Base-by-base conservation (phyloP, 2,888 invertebrate species). In the Campoletis raptor region DNA sequence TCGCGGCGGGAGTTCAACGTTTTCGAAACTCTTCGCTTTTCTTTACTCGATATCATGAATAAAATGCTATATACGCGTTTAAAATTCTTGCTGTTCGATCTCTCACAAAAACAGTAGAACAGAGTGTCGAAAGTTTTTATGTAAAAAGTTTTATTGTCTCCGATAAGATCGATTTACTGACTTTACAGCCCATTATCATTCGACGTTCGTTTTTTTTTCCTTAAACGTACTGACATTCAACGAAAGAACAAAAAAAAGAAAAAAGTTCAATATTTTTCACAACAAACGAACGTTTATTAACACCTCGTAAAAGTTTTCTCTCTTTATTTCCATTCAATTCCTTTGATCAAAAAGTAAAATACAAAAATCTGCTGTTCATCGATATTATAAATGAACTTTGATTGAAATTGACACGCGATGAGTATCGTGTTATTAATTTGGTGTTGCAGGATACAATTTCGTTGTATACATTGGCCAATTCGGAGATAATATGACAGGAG, bases 91-190 rank as follows among this genome's bases (percentile, higher is more conserved):
- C 40, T 37, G n/a, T 42, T 79, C 70, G 52, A 81, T 85, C 12
- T 72, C 24, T 69, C n/a, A 45, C 40, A 67, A 52, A 45, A 61
- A 24, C 12, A 21, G 36, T 8, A 6, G 5, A 52, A 73, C 37
- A 40, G 24, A 15, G 61, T 52, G 48, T 45, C 36, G 30, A 52
- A 54, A 61, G 15, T 70, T 83, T 81, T 64, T 52, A 48, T 15
- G 15, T 48, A 2, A 21, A 85, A 85, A 76, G 48, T 85, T 84
- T 84, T 70, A 48, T 70, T 37, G 15, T 36, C n/a, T 8, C 21
- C 12, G 42, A 45, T 40, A 52, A 12, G 48, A 77, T 66, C 77
- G 15, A 48, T 30, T 48, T 37, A 21, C 66, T 5, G 40, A 57
- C 10, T 40, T 77, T 30, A 10, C 12, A 21, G 6, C 12, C 45